Conservation (phyloP, 2,797 vertebrate species). For the Tangara arthus region DNA sequence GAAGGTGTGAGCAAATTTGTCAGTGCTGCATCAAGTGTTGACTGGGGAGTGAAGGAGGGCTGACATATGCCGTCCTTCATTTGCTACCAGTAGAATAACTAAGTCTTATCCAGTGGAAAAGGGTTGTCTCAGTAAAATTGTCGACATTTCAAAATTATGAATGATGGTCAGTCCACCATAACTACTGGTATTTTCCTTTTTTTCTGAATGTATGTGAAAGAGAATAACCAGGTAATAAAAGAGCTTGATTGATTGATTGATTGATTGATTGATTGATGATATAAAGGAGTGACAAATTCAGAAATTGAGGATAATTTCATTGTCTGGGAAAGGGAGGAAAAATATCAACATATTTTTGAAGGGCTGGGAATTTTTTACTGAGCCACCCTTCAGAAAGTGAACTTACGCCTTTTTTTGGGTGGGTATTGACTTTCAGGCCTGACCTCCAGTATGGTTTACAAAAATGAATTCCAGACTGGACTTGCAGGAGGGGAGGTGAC, state of each 20-base stretch:
- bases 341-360: not conserved
- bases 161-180: not conserved
- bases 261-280: not conserved
- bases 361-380: not conserved
- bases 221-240: not conserved
- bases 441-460: not conserved
- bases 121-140: not conserved
- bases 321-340: not conserved
- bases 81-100: not conserved
- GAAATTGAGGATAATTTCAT: not conserved
- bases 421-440: conserved; percentile 33
- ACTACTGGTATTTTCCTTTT: not conserved
- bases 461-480: not conserved
- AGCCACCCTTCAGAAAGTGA: not conserved
- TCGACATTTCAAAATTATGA: not conserved
- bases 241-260: not conserved
- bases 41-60: not conserved
- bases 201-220: not conserved
- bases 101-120: not conserved
- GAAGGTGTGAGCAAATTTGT: not conserved
- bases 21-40: not conserved
- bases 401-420: not conserved
- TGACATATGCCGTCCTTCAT: not conserved
- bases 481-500: not conserved
- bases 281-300: not conserved